Conservation (phyloP, 2,888 invertebrate species). For the Ctenicera cuprea region DNA sequence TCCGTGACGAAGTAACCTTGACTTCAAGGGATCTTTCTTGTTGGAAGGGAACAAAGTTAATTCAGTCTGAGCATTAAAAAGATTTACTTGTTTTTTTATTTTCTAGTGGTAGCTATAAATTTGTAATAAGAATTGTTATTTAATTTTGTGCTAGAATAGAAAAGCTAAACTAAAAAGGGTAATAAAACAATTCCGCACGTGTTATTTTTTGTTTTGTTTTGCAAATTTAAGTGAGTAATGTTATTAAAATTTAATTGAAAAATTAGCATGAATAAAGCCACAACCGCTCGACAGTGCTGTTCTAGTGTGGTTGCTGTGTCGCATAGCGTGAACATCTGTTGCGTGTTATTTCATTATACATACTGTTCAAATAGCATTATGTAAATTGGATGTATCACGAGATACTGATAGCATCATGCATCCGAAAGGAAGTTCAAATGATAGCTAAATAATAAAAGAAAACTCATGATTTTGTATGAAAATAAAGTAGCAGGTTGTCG, state of each 20-base stretch:
- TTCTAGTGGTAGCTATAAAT: too few relatives aligned
- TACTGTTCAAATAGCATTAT: constrained; percentile 33
- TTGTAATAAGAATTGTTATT: too few relatives aligned
- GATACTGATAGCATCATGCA: constrained; percentile 14
- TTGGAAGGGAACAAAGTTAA: background rate
- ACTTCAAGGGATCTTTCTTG: constrained; percentile 22
- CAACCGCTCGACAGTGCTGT: constrained; percentile 12
- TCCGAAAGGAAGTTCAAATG: constrained; percentile 2
- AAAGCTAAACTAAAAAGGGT: too few relatives aligned
- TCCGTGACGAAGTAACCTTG: constrained; percentile 21
- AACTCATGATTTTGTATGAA: too few relatives aligned
- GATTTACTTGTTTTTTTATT: background rate
- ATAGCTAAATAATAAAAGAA: background rate
- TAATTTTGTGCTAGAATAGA: too few relatives aligned
- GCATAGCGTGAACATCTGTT: constrained; percentile 30
- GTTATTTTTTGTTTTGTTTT: background rate
- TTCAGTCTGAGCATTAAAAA: background rate
- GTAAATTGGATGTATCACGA: constrained; percentile 20
- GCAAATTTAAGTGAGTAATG: background rate
- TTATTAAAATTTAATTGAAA: constrained; percentile 28
- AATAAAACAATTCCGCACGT: background rate
- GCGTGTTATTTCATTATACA: constrained; percentile 33
- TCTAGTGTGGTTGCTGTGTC: constrained; percentile 8
- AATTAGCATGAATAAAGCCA: constrained; percentile 27
- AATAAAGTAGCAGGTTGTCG: too few relatives aligned